Conservation (phyloP, 2,113 vertebrate genomes). For the Lonchura striata region DNA sequence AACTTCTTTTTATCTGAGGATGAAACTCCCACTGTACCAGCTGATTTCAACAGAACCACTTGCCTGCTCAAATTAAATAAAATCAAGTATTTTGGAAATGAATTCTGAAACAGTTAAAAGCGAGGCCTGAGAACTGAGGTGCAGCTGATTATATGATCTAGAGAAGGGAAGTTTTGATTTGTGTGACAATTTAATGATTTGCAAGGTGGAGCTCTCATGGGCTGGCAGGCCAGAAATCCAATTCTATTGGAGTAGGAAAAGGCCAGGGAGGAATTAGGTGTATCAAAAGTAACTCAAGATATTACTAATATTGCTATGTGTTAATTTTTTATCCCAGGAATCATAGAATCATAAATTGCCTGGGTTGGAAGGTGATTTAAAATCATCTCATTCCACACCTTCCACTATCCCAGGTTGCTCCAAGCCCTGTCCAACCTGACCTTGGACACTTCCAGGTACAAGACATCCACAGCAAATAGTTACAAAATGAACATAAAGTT, state of each 20-base stretch:
- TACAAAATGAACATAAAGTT: not conserved
- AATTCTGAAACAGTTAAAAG: not conserved
- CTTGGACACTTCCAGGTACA: not conserved
- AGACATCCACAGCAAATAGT: not conserved
- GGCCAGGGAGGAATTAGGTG: not conserved
- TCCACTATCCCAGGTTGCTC: not conserved
- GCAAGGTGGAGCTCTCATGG: not conserved
- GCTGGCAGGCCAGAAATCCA: not conserved
- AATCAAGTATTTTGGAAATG: not conserved
- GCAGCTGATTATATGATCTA: not conserved
- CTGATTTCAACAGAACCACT: not conserved
- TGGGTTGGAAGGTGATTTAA: not conserved
- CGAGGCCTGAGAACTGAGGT: not conserved
- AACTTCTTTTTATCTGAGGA: not conserved
- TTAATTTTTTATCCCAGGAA: constrained; percentile 9
- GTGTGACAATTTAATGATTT: not conserved
- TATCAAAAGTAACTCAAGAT: not conserved
- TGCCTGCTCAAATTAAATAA: not conserved
- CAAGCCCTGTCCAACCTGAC: not conserved
- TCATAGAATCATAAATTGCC: not conserved
- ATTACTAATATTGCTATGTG: not conserved
- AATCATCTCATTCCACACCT: not conserved
- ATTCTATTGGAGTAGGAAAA: not conserved
- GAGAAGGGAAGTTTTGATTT: not conserved
- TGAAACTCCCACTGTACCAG: not conserved